Conservation (phyloP, 1,140 invertebrate species). For the Lordiphosa stackelbergi region DNA sequence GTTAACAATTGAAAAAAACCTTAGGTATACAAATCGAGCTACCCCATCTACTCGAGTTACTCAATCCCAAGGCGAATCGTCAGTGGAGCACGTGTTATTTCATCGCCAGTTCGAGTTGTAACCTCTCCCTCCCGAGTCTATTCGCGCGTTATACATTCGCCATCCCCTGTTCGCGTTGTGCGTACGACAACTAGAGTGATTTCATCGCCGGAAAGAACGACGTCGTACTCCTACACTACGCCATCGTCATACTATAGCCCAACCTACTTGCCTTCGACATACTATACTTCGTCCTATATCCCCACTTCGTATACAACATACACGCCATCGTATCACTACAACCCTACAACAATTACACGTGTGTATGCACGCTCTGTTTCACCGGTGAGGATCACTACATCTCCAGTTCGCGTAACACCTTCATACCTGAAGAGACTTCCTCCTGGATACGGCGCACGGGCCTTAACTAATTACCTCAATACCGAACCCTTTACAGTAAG, state of each 20-base stretch:
- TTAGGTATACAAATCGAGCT: conserved; percentile 76
- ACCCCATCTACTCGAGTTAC: conserved; percentile 74
- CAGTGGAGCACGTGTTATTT: conserved; percentile 62
- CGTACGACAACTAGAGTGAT: conserved; percentile 81
- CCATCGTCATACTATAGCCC: conserved; percentile 64
- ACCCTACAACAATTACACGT: conserved; percentile 65
- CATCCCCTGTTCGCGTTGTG: conserved; percentile 77
- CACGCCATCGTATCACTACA: conserved; percentile 70
- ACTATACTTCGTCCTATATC: conserved; percentile 78
- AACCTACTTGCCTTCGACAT: conserved; percentile 78
- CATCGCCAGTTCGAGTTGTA: conserved; percentile 73
- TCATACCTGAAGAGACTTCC: conserved; percentile 83
- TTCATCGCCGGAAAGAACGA: conserved; percentile 70
- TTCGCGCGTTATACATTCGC: conserved; percentile 77
- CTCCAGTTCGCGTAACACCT: conserved; percentile 81
- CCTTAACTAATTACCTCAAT: conserved; percentile 86
- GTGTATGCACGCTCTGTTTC: conserved; percentile 75
- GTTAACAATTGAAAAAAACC: conserved; percentile 28
- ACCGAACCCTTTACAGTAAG: conserved; percentile 79
- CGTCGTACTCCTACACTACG: conserved; percentile 51
- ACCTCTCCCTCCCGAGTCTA: conserved; percentile 73
- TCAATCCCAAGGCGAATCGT: conserved; percentile 79
- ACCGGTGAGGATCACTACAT: conserved; percentile 80
- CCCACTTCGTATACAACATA: conserved; percentile 66
- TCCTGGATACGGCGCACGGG: conserved; percentile 82